Evolutionary conservation across 1,140 invertebrate genomes (phyloP).

Genomic region (Probaryconus sp.): DNA sequence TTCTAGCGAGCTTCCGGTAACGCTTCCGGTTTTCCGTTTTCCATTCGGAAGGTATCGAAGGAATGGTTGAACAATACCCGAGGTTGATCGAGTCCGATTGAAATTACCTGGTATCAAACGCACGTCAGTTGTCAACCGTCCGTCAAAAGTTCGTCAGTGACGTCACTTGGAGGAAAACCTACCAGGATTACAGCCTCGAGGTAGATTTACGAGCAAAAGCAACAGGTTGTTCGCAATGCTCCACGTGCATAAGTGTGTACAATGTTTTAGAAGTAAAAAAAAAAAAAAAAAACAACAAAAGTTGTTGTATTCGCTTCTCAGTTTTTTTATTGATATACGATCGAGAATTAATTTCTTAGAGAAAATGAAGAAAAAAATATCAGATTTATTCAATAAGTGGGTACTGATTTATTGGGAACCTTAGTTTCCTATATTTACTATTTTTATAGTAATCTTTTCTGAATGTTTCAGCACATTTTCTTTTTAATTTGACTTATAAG

Average conservation of each 20-base stretch:
- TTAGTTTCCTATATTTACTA: too few species aligned
- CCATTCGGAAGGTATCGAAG: conserved; percentile 10
- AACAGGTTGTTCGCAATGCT: conserved; percentile 68
- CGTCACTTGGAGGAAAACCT: conserved; percentile 76
- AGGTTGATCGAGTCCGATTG: conserved; percentile 12
- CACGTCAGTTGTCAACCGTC: conserved; percentile 68
- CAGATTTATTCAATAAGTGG: too few species aligned
- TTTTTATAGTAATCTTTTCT: too few species aligned
- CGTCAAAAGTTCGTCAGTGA: conserved; percentile 77
- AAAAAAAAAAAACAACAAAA: too few species aligned
- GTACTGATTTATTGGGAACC: too few species aligned
- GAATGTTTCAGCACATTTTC: not conserved
- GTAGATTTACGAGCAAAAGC: conserved; percentile 76
- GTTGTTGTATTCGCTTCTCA: too few species aligned
- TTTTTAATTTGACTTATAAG: not conserved
- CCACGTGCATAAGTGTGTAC: conserved; percentile 29
- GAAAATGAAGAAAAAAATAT: too few species aligned
- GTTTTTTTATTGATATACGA: too few species aligned
- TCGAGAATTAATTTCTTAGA: too few species aligned
- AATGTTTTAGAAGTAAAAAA: conserved; percentile 4
- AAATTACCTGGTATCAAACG: conserved; percentile 26
- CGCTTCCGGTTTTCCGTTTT: conserved; percentile 27
- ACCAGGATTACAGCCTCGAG: conserved; percentile 77
- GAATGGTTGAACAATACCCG: too few species aligned
- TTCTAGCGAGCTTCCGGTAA: conserved; percentile 50